Percentiles rank a stretch among this genome's conserved stretches.
phyloP scores from a whole-genome alignment of 2,797 vertebrate species.

The Potorous gilbertii region DNA sequence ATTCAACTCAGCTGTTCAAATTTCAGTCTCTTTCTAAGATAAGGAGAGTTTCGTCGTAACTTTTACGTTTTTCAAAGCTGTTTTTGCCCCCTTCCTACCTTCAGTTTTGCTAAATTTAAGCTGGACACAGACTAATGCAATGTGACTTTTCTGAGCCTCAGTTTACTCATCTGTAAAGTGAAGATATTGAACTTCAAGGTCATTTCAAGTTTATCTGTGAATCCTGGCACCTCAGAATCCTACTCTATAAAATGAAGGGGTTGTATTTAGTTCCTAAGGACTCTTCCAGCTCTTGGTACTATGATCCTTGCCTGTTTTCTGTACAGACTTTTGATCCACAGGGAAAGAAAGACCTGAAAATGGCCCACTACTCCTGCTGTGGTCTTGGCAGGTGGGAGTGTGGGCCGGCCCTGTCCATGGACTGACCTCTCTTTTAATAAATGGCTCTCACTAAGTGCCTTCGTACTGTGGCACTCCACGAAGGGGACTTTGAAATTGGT shows the following conservation, averaged over 20 bases:
- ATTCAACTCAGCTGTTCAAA: background rate
- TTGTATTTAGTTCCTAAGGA: background rate
- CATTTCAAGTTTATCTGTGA: background rate
- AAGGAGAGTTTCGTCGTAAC: background rate
- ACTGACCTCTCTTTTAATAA: conserved; percentile 5
- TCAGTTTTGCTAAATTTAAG: background rate
- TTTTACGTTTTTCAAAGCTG: background rate
- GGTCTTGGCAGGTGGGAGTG: background rate
- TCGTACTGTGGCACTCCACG: background rate
- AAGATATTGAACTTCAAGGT: background rate
- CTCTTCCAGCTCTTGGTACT: background rate
- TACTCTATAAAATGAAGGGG: background rate
- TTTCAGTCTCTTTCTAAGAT: background rate
- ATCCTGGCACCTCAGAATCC: too few relatives aligned
- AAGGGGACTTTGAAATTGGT: background rate
- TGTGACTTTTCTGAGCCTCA: background rate
- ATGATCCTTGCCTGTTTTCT: background rate
- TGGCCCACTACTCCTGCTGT: background rate
- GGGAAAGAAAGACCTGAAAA: background rate
- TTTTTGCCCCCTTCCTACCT: background rate
- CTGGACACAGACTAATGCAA: background rate
- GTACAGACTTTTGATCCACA: background rate
- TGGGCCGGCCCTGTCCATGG: background rate
- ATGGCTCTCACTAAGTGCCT: background rate
- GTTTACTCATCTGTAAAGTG: background rate